Evolutionary conservation across 2,797 vertebrate species (phyloP).

Genomic region (Diplodus sargus): DNA sequence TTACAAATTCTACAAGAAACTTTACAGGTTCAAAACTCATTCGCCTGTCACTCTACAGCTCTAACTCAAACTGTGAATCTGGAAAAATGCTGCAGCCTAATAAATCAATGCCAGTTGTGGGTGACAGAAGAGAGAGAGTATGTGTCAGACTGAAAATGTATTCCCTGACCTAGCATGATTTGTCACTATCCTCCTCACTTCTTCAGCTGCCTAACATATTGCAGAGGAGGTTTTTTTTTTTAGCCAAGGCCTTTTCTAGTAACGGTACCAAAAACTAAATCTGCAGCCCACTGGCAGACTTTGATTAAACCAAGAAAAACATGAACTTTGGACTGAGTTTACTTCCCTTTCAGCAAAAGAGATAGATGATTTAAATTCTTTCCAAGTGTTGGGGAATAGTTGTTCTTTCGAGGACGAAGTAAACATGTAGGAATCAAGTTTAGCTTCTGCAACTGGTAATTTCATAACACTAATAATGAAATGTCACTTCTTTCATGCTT

Average conservation of each 20-base stretch:
- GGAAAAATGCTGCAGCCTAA: constrained; percentile 5
- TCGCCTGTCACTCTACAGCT: constrained; percentile 2
- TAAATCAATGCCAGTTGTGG: constrained; percentile 21
- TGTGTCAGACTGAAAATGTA: constrained; percentile 32
- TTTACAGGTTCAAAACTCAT: constrained; percentile 1
- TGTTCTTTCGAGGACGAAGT: not conserved
- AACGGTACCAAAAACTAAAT: not conserved
- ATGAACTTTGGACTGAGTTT: not conserved
- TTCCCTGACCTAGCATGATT: constrained; percentile 20
- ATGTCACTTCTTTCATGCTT: constrained; percentile 13
- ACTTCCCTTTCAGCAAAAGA: not conserved
- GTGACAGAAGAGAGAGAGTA: constrained; percentile 20
- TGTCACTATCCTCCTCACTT: not conserved
- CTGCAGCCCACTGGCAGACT: not conserved
- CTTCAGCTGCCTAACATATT: constrained; percentile 19
- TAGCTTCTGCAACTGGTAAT: constrained; percentile 1
- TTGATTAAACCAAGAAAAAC: not conserved
- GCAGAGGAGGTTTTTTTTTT: not conserved
- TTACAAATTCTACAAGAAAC: not conserved
- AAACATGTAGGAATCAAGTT: constrained; percentile 1
- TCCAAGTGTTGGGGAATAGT: not conserved
- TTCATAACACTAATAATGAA: not conserved
- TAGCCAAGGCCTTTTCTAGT: not conserved
- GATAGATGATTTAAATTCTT: not conserved
- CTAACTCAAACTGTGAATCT: constrained; percentile 14